A percentile compares a stretch with the other conserved stretches of the same genome.
Evolutionary conservation across 1,140 invertebrate genomes (phyloP).

Genomic region (Rhagoletis zephyria): DNA sequence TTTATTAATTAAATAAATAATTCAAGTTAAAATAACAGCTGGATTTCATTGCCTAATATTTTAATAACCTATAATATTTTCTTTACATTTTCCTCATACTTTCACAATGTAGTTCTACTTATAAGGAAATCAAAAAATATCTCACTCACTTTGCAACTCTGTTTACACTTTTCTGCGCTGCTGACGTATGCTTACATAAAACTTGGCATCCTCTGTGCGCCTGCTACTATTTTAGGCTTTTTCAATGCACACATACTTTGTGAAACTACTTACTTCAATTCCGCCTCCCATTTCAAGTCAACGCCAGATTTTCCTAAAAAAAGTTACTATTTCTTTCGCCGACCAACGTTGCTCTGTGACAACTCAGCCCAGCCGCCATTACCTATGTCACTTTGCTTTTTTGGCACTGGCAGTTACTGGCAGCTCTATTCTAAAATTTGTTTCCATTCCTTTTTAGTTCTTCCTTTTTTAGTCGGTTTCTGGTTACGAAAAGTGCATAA

Average conservation of each 20-base stretch:
- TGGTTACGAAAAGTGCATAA: not conserved
- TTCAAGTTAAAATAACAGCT: not conserved
- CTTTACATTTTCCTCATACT: no score
- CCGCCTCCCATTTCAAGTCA: not conserved
- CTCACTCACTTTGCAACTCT: not conserved
- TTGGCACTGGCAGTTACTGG: not conserved
- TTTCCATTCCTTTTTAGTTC: constrained; percentile 7
- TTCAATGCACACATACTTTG: not conserved
- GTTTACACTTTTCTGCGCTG: not conserved
- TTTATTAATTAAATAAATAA: constrained; percentile 5
- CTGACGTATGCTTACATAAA: not conserved
- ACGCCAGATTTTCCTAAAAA: not conserved
- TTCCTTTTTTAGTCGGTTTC: not conserved
- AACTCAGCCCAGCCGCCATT: not conserved
- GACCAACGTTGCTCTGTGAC: not conserved
- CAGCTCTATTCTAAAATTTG: not conserved
- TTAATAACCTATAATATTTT: no score
- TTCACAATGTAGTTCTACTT: no score
- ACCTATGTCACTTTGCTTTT: not conserved
- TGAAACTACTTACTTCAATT: not conserved
- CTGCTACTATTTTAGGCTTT: constrained; percentile 25
- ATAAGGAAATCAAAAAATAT: no score
- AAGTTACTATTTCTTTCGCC: not conserved
- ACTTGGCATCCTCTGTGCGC: not conserved
- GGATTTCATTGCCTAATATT: no score